Conservation (phyloP, 2,888 invertebrate genomes). For the Hipparchia semele region DNA sequence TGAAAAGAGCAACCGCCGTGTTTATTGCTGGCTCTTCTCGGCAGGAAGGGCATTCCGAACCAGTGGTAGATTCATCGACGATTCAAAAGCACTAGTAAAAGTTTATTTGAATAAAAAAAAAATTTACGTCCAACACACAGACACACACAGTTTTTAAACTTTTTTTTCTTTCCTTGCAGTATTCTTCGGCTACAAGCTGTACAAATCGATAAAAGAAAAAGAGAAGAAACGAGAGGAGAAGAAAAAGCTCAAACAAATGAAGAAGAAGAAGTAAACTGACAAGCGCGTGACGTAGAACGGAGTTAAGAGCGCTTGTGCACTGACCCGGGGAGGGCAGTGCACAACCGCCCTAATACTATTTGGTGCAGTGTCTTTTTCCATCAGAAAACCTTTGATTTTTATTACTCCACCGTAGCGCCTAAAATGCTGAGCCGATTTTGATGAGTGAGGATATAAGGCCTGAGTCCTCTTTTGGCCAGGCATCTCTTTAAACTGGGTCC, state of each 20-base stretch:
- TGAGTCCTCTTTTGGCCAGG: neutral
- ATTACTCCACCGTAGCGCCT: too few relatives aligned
- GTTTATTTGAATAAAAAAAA: too few relatives aligned
- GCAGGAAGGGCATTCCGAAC: too few relatives aligned
- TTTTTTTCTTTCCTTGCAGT: constrained; percentile 85
- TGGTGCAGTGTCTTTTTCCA: constrained; percentile 20
- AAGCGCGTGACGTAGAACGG: neutral
- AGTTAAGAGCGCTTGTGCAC: neutral
- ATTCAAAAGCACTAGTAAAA: too few relatives aligned
- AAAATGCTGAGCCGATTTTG: too few relatives aligned
- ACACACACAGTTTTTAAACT: neutral
- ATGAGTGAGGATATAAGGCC: too few relatives aligned
- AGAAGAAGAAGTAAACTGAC: constrained; percentile 87
- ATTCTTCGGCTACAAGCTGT: constrained; percentile 93
- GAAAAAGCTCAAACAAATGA: constrained; percentile 89
- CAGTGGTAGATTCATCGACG: too few relatives aligned
- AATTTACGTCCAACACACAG: too few relatives aligned
- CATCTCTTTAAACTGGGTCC: neutral
- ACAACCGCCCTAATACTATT: neutral
- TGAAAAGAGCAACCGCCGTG: too few relatives aligned
- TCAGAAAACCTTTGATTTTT: neutral
- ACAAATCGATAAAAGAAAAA: constrained; percentile 90
- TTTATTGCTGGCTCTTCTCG: too few relatives aligned
- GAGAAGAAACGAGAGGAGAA: constrained; percentile 91
- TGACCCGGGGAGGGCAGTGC: neutral